These are phyloP conservation scores for Hemaris fuciformis DNA, from an alignment of 2,888 invertebrate species.

Conservation along the genomic window DNA sequence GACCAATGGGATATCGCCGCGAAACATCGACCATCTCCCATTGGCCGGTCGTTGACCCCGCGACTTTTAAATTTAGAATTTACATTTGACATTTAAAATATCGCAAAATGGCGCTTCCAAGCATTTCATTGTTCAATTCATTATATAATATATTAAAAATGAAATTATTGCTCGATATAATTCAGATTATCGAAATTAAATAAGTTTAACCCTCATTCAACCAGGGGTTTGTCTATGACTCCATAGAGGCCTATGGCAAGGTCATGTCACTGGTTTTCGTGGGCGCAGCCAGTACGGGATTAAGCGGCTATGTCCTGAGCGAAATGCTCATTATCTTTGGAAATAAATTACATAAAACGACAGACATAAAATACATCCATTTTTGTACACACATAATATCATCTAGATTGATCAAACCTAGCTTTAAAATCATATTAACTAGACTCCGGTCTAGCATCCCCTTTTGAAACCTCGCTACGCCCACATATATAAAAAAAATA, in stretches of 20 bases:
- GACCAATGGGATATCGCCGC: background rate
- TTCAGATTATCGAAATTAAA: conserved; percentile 2
- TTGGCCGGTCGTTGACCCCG: background rate
- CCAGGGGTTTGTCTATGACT: conserved; percentile 1
- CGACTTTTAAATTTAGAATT: conserved; percentile 6
- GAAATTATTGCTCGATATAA: conserved; percentile 7
- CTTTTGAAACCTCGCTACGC: background rate
- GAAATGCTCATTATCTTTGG: background rate
- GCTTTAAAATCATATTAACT: background rate
- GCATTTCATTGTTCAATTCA: background rate
- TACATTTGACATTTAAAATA: conserved; percentile 8
- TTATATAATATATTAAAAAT: background rate
- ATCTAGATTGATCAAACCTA: background rate
- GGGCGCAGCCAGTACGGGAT: background rate
- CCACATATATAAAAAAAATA: conserved; percentile 28
- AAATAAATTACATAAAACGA: background rate
- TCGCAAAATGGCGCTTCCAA: conserved; percentile 4
- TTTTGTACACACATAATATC: background rate
- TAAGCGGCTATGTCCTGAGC: background rate
- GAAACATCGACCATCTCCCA: background rate
- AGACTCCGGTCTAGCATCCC: background rate
- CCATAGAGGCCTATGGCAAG: conserved; percentile 15
- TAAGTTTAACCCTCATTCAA: background rate
- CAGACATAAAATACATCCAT: background rate
- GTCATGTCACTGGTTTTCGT: conserved; percentile 11